A percentile compares a stretch with the other conserved stretches of the same genome.
Evolutionary conservation across 2,113 vertebrate species (phyloP).

Genomic region (Salvator merianae): DNA sequence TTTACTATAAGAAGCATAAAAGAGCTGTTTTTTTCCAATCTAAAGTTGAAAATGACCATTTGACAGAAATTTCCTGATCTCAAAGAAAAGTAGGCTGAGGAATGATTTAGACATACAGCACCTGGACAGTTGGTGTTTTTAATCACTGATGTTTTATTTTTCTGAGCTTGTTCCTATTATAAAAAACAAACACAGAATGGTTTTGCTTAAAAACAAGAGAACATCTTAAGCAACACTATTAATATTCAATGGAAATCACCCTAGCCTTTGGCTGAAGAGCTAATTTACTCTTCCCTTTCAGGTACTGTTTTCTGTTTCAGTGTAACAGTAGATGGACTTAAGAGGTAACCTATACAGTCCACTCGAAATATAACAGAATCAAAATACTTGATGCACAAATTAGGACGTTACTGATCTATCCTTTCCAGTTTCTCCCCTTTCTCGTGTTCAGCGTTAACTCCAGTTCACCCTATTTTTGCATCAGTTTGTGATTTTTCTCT

Average conservation of each 20-base stretch:
- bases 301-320: neutral
- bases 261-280: neutral
- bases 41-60: neutral
- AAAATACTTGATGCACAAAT: neutral
- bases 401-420: no score
- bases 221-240: neutral
- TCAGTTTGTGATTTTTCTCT: no score
- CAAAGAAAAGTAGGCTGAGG: neutral
- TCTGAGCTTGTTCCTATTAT: constrained; percentile 91
- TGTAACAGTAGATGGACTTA: neutral
- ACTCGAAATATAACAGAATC: neutral
- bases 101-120: constrained; percentile 52
- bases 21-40: neutral
- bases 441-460: no score
- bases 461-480: neutral
- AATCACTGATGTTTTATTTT: constrained; percentile 90
- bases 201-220: no score
- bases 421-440: no score
- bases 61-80: neutral
- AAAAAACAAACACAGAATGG: constrained; percentile 15
- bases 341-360: neutral
- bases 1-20: neutral
- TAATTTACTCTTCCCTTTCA: neutral
- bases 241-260: neutral
- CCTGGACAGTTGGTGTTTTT: constrained; percentile 96